phyloP scores from a whole-genome alignment of 2,888 invertebrate genomes.

The Parnassius orleans region DNA sequence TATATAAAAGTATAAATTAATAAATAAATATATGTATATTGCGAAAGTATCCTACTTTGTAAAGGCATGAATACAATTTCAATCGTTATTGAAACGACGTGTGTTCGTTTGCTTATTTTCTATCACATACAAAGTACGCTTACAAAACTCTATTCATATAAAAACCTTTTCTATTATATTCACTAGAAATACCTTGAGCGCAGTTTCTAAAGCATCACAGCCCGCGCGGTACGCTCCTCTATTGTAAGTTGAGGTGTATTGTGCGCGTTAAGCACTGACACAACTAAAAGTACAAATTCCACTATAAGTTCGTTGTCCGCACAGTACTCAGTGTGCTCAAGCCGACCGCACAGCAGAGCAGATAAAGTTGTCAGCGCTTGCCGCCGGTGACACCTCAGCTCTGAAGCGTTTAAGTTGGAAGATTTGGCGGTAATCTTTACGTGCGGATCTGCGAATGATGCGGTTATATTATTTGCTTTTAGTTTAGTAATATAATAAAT shows the following conservation, averaged over 20 bases:
- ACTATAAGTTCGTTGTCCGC: slow-evolving; percentile 39
- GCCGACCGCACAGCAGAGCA: slow-evolving; percentile 49
- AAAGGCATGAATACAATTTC: no score
- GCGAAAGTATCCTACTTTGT: no score
- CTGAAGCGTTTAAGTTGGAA: slow-evolving; percentile 24
- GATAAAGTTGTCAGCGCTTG: slow-evolving; percentile 60
- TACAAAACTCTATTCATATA: slow-evolving; percentile 6
- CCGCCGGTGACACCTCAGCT: slow-evolving; percentile 39
- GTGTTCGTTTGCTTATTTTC: background rate
- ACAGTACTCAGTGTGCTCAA: slow-evolving; percentile 42
- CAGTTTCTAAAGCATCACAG: slow-evolving; percentile 13
- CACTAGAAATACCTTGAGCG: slow-evolving; percentile 10
- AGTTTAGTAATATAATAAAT: no score
- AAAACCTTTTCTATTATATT: slow-evolving; percentile 11
- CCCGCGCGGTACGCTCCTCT: background rate
- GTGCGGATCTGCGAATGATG: no score
- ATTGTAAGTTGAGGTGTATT: slow-evolving; percentile 16
- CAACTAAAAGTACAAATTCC: slow-evolving; percentile 24
- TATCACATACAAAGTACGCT: background rate
- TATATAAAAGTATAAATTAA: no score
- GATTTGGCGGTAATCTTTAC: slow-evolving; percentile 25
- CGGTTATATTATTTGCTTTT: no score
- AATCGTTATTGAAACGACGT: no score
- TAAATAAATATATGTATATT: no score
- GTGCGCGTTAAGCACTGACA: slow-evolving; percentile 22